These are phyloP conservation scores for Rhynchopsitta pachyrhyncha DNA, from an alignment of 2,113 vertebrate species.

Conservation along the genomic window DNA sequence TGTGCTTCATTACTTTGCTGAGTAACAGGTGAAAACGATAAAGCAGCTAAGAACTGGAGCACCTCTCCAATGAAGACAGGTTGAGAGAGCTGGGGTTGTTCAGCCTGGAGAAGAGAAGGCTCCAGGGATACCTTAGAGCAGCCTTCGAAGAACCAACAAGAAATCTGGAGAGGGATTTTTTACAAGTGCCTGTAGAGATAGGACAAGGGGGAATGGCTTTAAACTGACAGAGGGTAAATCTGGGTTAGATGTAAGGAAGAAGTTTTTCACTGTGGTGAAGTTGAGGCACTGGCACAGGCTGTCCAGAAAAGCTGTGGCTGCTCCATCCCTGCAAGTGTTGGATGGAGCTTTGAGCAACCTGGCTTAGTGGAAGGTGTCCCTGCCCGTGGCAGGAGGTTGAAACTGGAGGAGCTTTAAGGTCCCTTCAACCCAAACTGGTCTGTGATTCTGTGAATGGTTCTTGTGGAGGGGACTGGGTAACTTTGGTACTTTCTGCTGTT, in stretches of 20 bases:
- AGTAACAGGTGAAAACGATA: neutral
- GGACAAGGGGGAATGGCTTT: neutral
- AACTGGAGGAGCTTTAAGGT: neutral
- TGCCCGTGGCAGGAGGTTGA: neutral
- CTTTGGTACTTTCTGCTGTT: neutral
- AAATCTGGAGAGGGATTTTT: neutral
- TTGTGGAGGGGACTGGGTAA: neutral
- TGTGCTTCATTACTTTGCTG: neutral
- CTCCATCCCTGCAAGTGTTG: neutral
- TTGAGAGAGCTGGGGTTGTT: neutral
- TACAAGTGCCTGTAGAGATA: neutral
- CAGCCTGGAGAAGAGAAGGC: neutral
- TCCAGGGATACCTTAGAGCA: neutral
- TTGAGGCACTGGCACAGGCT: neutral
- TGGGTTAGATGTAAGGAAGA: neutral
- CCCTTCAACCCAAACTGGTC: neutral
- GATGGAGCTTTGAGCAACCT: neutral
- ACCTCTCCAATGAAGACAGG: neutral
- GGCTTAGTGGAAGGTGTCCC: neutral
- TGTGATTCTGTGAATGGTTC: neutral
- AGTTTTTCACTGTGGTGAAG: neutral
- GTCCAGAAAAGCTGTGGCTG: neutral
- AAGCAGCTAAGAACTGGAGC: neutral
- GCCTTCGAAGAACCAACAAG: neutral
- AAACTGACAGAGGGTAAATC: neutral